Conservation (phyloP, 2,113 vertebrate species). For the Illadopsis cleaveri region DNA sequence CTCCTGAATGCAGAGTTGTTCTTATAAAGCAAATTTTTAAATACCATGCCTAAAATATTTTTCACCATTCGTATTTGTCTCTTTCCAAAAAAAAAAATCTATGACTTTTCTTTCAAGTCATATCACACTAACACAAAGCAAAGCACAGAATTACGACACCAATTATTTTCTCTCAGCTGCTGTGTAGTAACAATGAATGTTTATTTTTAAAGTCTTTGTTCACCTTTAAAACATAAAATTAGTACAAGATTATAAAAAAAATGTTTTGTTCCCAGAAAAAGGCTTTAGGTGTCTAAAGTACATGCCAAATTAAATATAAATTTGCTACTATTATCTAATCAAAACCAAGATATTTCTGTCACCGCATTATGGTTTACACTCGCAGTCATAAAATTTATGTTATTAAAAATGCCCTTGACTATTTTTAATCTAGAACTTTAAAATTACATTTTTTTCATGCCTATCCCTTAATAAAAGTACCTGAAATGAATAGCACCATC, state of each 20-base stretch:
- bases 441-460: not conserved
- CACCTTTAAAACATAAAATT: slow-evolving; percentile 1
- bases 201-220: slow-evolving; percentile 18
- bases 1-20: not conserved
- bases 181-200: not conserved
- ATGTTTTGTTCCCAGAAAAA: not conserved
- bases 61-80: not conserved
- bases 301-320: not conserved
- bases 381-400: not conserved
- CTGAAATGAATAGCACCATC: not conserved
- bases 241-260: not conserved
- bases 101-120: not conserved
- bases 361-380: not conserved
- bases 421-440: not conserved
- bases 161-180: slow-evolving; percentile 4
- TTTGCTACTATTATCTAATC: not conserved
- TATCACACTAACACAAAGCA: not conserved
- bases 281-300: not conserved
- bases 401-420: not conserved
- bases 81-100: not conserved
- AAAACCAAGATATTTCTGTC: slow-evolving; percentile 24
- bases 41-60: not conserved
- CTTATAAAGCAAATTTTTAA: not conserved
- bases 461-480: not conserved
- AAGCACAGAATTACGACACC: not conserved